A percentile compares a stretch with the other conserved stretches of the same genome.
Evolutionary conservation across 2,888 invertebrate genomes (phyloP).

Genomic region (Ephialtes manifestator): DNA sequence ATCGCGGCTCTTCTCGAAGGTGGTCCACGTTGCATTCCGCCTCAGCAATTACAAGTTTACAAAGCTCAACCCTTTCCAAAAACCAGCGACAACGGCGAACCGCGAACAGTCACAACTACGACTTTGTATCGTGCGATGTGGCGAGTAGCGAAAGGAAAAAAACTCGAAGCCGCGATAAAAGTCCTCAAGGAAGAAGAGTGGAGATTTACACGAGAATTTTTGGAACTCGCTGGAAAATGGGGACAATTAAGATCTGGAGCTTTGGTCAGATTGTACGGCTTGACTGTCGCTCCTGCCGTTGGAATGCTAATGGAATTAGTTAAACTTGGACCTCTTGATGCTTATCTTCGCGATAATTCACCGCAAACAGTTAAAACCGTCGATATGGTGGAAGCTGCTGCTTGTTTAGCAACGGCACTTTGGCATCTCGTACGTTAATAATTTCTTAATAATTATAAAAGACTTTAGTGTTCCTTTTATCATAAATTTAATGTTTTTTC

Average conservation of each 20-base stretch:
- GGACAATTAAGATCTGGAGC: slow-evolving; percentile 92
- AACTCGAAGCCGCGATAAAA: slow-evolving; percentile 93
- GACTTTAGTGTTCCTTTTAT: too few species aligned
- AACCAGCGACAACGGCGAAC: slow-evolving; percentile 72
- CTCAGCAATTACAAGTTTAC: slow-evolving; percentile 90
- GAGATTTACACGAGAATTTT: slow-evolving; percentile 89
- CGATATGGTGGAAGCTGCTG: slow-evolving; percentile 93
- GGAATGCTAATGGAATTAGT: slow-evolving; percentile 94
- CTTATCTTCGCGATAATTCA: slow-evolving; percentile 87
- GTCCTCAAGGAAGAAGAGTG: slow-evolving; percentile 89
- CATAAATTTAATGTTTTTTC: neutral
- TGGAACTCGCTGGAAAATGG: slow-evolving; percentile 93
- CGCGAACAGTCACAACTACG: slow-evolving; percentile 73
- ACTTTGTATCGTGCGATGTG: slow-evolving; percentile 90
- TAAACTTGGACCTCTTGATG: slow-evolving; percentile 92
- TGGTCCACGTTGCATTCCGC: slow-evolving; percentile 90
- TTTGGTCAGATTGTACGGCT: slow-evolving; percentile 92
- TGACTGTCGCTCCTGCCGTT: slow-evolving; percentile 92
- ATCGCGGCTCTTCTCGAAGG: slow-evolving; percentile 84
- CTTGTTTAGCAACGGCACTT: slow-evolving; percentile 93
- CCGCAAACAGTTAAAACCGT: slow-evolving; percentile 88
- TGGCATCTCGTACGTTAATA: slow-evolving; percentile 93
- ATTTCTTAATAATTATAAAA: too few species aligned
- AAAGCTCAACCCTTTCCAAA: slow-evolving; percentile 87
- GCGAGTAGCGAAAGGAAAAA: slow-evolving; percentile 92